A percentile compares a stretch with the other conserved stretches of the same genome.
These are phyloP conservation scores for Ectobius pallidus DNA, from an alignment of 2,888 invertebrate genomes.

Conservation along the genomic window DNA sequence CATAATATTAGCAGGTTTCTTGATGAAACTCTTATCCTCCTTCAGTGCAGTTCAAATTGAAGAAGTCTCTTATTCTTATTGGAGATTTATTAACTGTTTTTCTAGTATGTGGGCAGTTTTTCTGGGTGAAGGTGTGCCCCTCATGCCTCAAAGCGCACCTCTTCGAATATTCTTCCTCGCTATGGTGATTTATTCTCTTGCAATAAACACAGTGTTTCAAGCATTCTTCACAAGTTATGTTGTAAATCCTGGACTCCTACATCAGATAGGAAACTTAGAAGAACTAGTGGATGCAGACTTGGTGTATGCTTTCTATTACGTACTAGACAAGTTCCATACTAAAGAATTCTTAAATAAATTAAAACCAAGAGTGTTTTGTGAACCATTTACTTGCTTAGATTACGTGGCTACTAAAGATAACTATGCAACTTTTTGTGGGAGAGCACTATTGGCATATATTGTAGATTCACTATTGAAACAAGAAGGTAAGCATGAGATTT, in stretches of 20 bases:
- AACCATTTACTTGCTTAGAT: slow-evolving; percentile 18
- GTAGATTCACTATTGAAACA: slow-evolving; percentile 10
- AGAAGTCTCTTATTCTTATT: neutral
- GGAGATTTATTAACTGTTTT: neutral
- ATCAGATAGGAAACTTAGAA: slow-evolving; percentile 7
- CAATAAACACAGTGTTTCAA: slow-evolving; percentile 19
- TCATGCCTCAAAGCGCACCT: neutral
- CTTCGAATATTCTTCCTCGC: slow-evolving; percentile 3
- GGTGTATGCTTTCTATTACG: neutral
- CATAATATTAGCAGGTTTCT: neutral
- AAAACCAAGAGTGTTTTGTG: slow-evolving; percentile 19
- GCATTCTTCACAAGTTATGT: slow-evolving; percentile 25
- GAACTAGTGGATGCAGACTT: neutral
- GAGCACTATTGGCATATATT: slow-evolving; percentile 11
- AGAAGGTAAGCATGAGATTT: slow-evolving; percentile 18
- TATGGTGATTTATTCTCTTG: slow-evolving; percentile 1
- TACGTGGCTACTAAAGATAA: slow-evolving; percentile 8
- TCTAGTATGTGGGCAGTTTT: slow-evolving; percentile 10
- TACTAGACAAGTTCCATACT: slow-evolving; percentile 4
- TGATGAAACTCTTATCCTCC: neutral
- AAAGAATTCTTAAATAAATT: slow-evolving; percentile 10
- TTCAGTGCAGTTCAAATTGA: neutral
- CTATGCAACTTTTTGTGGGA: slow-evolving; percentile 14
- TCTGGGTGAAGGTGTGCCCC: neutral
- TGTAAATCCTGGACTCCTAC: slow-evolving; percentile 16